phyloP scores from a whole-genome alignment of 1,140 invertebrate genomes.

The Drosophila pectinifera region DNA sequence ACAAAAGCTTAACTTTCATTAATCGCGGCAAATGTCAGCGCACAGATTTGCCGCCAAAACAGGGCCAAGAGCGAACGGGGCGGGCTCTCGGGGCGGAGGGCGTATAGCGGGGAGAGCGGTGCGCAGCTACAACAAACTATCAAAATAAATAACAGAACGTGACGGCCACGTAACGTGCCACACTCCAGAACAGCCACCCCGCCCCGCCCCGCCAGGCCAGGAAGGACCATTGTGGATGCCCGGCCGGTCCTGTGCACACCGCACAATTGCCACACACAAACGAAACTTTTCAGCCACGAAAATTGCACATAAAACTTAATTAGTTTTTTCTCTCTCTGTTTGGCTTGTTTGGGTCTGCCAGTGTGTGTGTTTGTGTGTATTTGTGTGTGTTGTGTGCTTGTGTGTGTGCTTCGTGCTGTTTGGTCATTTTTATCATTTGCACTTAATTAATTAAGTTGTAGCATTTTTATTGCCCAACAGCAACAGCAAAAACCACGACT shows the following conservation, averaged over 20 bases:
- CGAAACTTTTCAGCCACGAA: conserved; percentile 81
- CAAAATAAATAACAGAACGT: conserved; percentile 73
- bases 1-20: conserved; percentile 62
- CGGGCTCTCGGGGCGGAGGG: no score
- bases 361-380: conserved; percentile 23
- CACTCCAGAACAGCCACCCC: conserved; percentile 13
- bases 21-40: conserved; percentile 73
- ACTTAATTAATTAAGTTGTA: conserved; percentile 84
- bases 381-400: no score
- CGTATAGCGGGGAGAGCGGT: background rate
- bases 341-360: conserved; percentile 17
- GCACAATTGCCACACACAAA: conserved; percentile 59
- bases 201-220: background rate
- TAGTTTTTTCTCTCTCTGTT: conserved; percentile 70
- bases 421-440: conserved; percentile 83
- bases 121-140: conserved; percentile 52
- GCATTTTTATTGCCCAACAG: conserved; percentile 75
- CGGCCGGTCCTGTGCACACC: conserved; percentile 8
- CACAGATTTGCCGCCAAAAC: conserved; percentile 59
- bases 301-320: conserved; percentile 84
- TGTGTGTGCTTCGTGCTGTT: conserved; percentile 62
- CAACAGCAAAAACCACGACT: conserved; percentile 40
- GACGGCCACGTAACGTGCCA: conserved; percentile 61
- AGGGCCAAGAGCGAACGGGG: background rate
- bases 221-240: no score